Percentiles rank a stretch among this genome's conserved stretches.
Conservation (phyloP, 2,113 vertebrate genomes). For the Panthera tigris region DNA sequence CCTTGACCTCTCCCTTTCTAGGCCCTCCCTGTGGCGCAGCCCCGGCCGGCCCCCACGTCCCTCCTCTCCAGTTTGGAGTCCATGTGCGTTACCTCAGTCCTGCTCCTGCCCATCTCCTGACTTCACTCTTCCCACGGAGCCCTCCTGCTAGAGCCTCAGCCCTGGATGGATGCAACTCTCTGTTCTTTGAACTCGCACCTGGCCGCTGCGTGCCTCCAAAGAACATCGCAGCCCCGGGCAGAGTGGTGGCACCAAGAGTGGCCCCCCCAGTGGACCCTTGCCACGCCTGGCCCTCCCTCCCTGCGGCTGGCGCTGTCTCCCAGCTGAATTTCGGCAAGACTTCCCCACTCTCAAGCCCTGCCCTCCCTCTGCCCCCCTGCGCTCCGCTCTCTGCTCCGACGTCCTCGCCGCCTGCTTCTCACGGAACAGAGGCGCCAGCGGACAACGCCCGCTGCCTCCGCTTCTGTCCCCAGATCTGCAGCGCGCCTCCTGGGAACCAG, state of each 20-base stretch:
- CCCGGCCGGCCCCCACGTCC: not conserved
- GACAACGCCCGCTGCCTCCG: not conserved
- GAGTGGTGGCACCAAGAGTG: not conserved
- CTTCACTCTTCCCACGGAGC: not conserved
- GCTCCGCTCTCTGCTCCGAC: not conserved
- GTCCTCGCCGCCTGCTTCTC: not conserved
- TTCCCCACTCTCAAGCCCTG: not conserved
- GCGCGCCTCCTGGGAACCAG: not conserved
- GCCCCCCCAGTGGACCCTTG: not conserved
- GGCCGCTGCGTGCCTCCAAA: not conserved
- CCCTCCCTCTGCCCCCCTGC: not conserved
- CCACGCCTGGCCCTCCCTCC: not conserved
- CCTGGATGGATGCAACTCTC: too few relatives aligned
- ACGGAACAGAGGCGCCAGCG: not conserved
- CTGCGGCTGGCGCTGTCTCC: not conserved
- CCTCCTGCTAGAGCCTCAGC: too few relatives aligned
- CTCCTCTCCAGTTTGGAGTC: not conserved
- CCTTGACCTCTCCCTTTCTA: not conserved
- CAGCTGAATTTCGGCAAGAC: not conserved
- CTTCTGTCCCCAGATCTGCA: not conserved
- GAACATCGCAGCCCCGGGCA: not conserved
- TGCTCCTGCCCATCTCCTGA: not conserved
- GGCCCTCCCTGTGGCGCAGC: not conserved
- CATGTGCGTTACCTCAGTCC: fast-evolving
- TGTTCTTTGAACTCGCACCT: not conserved